Evolutionary conservation across 2,797 vertebrate species (phyloP), one percentile per base, ranked within the genome.

Genomic region (Neomorphus geoffroyi): DNA sequence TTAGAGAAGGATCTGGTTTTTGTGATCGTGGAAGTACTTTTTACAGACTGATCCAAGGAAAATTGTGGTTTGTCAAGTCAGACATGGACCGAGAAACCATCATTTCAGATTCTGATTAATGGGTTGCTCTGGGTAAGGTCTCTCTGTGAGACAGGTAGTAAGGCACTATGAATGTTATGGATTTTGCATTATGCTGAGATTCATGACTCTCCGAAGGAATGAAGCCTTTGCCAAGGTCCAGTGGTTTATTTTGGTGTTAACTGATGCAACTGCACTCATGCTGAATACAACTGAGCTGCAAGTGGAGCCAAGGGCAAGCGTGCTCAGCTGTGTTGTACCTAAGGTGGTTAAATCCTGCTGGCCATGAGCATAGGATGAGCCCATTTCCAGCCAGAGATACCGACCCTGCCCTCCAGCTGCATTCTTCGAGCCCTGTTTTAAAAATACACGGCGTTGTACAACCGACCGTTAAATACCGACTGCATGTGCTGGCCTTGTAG

Each of bases 211-310:
- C 86, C 91, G 72, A 58, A 75, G 50, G 80, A 73, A 64, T 11
- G 7, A 28, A 92, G 48, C 57, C 79, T 27, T 71, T 91, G 93
- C 93, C 92, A 91, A 90, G 66, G 80, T 23, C 87, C 54, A 18
- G 95, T 84, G 92, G 93, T 88, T 93, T 93, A 58, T 83, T 80
- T 65, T 94, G 93, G 71, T 50, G 0, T 24, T 24, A 90, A 91
- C 32, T 41, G 51, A n/a, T 66, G 85, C 69, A 90, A 35, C 62
- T 60, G 72, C 92, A 67, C 58, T 88, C 45, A 41, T 7, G 73
- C 75, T 1, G 18, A 87, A 32, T 6, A 15, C 61, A 74, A 13
- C 61, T 74, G 19, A 22, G 48, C 79, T 72, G 81, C 65, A 45
- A 73, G 84, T 1, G 16, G 51, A 85, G 86, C 91, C 88, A 78